phyloP scores from a whole-genome alignment of 2,797 vertebrate genomes.

The Lerista edwardsae region DNA sequence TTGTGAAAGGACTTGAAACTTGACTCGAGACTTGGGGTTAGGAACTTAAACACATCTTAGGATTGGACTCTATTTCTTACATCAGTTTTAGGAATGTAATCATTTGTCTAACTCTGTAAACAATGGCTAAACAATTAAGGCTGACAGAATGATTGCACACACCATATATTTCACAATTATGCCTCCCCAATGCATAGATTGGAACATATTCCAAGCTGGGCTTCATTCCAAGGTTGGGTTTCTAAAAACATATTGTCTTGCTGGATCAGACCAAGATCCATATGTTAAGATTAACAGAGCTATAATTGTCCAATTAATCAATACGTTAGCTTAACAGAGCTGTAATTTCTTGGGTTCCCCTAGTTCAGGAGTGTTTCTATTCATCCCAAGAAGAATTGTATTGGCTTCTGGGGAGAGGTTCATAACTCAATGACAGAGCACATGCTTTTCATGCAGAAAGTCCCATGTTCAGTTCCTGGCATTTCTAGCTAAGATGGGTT shows the following conservation, averaged over 20 bases:
- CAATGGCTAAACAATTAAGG: neutral
- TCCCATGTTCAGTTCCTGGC: too few species aligned
- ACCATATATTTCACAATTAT: neutral
- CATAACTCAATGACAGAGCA: neutral
- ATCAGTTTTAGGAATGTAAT: neutral
- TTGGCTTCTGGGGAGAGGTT: neutral
- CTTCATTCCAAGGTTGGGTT: neutral
- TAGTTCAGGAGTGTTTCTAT: neutral
- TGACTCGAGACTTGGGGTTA: too few species aligned
- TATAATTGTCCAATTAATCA: too few species aligned
- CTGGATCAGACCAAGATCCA: neutral
- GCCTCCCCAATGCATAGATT: neutral
- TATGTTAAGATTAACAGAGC: too few species aligned
- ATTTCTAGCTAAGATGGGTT: neutral
- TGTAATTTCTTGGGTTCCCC: neutral
- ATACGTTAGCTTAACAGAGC: neutral
- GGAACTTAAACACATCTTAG: too few species aligned
- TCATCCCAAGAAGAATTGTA: neutral
- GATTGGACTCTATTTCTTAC: neutral
- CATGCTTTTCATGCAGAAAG: neutral
- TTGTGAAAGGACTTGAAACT: too few species aligned
- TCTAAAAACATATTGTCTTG: neutral
- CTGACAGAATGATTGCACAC: neutral
- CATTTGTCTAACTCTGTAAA: neutral
- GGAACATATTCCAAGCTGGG: neutral